These are phyloP conservation scores for Cecropterus lyciades DNA, from an alignment of 1,140 invertebrate genomes.

Conservation along the genomic window DNA sequence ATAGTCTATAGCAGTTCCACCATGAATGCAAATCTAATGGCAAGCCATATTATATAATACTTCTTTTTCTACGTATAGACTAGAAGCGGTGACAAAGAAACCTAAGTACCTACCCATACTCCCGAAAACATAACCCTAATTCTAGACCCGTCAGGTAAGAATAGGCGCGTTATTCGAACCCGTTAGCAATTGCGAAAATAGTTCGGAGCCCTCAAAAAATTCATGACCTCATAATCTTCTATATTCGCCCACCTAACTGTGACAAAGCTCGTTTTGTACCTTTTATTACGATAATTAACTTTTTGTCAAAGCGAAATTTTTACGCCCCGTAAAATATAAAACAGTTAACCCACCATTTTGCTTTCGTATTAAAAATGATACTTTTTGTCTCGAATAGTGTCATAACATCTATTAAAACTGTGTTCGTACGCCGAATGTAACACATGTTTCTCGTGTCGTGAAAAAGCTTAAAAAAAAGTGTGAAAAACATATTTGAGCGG, in stretches of 20 bases:
- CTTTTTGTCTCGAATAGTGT: conserved; percentile 68
- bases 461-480: conserved; percentile 51
- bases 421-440: conserved; percentile 49
- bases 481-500: conserved; percentile 69
- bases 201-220: conserved; percentile 31
- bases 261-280: conserved; percentile 66
- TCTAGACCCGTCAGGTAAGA: no score
- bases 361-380: conserved; percentile 75
- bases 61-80: no score
- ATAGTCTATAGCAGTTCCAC: no score
- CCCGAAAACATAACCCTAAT: no score
- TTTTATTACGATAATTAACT: conserved; percentile 75
- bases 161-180: conserved; percentile 15
- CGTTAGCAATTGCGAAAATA: conserved; percentile 18
- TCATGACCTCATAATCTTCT: conserved; percentile 49
- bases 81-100: no score
- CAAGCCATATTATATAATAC: no score
- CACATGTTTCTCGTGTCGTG: conserved; percentile 58
- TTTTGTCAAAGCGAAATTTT: conserved; percentile 77
- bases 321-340: conserved; percentile 46
- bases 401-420: conserved; percentile 70
- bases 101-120: no score
- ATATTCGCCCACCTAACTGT: conserved; percentile 51
- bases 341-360: conserved; percentile 47
- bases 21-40: no score